phyloP scores from a whole-genome alignment of 1,140 invertebrate species.

The Drusus annulatus region DNA sequence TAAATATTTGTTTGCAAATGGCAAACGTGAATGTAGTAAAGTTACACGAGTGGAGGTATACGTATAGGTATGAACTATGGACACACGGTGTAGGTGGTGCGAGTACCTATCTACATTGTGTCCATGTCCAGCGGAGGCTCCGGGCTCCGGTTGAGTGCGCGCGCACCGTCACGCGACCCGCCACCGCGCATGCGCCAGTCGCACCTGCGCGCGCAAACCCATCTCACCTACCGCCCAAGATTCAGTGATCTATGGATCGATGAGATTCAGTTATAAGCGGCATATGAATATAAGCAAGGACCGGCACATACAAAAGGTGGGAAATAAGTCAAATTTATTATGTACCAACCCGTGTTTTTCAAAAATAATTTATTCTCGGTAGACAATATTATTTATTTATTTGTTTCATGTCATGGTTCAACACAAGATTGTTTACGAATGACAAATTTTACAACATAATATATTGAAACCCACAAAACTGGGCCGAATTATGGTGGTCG shows the following conservation, averaged over 20 bases:
- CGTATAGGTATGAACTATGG: background rate
- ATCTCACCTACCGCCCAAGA: slow-evolving; percentile 27
- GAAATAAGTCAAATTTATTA: too few relatives aligned
- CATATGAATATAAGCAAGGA: too few relatives aligned
- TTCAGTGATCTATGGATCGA: slow-evolving; percentile 45
- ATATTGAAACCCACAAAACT: too few relatives aligned
- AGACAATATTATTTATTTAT: too few relatives aligned
- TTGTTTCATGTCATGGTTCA: too few relatives aligned
- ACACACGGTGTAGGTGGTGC: background rate
- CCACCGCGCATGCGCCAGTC: slow-evolving; percentile 21
- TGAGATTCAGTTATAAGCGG: slow-evolving; percentile 9
- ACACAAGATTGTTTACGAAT: too few relatives aligned
- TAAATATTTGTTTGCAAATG: background rate
- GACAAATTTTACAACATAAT: too few relatives aligned
- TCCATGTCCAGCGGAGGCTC: slow-evolving; percentile 18
- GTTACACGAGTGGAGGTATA: background rate
- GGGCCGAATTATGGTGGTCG: too few relatives aligned
- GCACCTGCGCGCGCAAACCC: slow-evolving; percentile 29
- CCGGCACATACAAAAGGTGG: too few relatives aligned
- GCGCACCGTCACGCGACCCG: slow-evolving; percentile 40
- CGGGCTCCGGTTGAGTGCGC: slow-evolving; percentile 32
- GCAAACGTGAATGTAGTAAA: background rate
- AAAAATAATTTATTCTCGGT: too few relatives aligned
- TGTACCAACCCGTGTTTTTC: too few relatives aligned
- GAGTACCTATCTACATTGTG: slow-evolving; percentile 12